Conservation (phyloP, 2,888 invertebrate species). For the Tetramorium bicarinatum region DNA sequence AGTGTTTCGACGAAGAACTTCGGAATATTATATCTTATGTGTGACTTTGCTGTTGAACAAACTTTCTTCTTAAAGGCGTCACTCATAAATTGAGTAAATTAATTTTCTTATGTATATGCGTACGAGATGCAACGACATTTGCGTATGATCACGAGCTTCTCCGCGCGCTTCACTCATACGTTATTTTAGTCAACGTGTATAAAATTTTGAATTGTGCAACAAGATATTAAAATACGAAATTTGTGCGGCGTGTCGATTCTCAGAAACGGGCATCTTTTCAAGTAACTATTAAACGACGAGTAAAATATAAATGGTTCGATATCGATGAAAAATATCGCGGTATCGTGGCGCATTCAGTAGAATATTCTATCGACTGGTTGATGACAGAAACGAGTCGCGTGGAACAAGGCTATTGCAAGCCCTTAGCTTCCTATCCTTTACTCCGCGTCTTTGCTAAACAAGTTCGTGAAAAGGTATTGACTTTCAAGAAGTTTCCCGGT, state of each 20-base stretch:
- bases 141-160: background rate
- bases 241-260: background rate
- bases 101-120: background rate
- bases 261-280: background rate
- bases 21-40: background rate
- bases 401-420: slow-evolving; percentile 13
- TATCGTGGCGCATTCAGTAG: background rate
- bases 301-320: slow-evolving; percentile 18
- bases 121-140: background rate
- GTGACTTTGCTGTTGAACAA: background rate
- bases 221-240: background rate
- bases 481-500: slow-evolving; percentile 52
- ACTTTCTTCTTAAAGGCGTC: background rate
- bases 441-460: slow-evolving; percentile 28
- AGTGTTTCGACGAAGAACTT: slow-evolving; percentile 8
- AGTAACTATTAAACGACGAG: background rate
- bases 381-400: slow-evolving; percentile 13
- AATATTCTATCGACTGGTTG: slow-evolving; percentile 22
- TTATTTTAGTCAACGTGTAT: background rate
- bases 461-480: slow-evolving; percentile 57
- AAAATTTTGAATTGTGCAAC: background rate
- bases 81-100: slow-evolving; percentile 26
- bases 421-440: slow-evolving; percentile 20
- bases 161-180: background rate
- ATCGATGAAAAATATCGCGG: slow-evolving; percentile 10